Evolutionary conservation across 1,140 invertebrate species (phyloP), one percentile per base, ranked within the genome.

Genomic region (Megalopta genalis): DNA sequence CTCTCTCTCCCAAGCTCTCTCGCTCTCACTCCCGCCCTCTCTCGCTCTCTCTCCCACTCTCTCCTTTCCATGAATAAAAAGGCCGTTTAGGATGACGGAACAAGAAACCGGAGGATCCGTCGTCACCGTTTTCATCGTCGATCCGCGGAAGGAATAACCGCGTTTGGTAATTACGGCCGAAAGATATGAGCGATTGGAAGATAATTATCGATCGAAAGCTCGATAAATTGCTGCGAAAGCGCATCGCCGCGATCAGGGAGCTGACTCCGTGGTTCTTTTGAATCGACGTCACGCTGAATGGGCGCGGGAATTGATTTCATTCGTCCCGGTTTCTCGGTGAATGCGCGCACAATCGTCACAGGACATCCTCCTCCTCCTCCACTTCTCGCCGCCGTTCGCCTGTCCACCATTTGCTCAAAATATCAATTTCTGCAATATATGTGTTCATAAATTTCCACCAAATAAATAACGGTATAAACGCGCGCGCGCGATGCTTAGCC

Each of bases 361-460:
- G 60, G 14, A 18, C 9, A 42, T 16, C 16, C 49, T 46, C 49
- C 2, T 52, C 49, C 49, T 52, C 49, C 42, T 46, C 42, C 42
- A 12, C 42, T 2, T 14, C 42, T 14, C 10, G 9, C 42, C 42
- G 10, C 10, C 37, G 5, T 18, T 8, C n/a, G 9, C 25, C n/a
- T 16, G 54, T 14, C 8, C 18, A 49, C 12, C 25, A 16, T 42
- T 27, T 39, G 54, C 46, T 62, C 64, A 66, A 77, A 77, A 81
- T 81, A 81, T 77, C 79, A 81, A 77, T 81, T 81, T 81, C 69
- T 66, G 70, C 65, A 77, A 81, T 77, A 77, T 70, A 77, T 81
- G 74, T 9, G 66, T 54, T 66, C 74, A 77, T 81, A 81, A 70
- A 77, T 81, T 81, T 70, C 37, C 49, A 12, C 49, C n/a, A 74